Evolutionary conservation across 2,797 vertebrate species (phyloP).

Genomic region (Peromyscus aztecus): DNA sequence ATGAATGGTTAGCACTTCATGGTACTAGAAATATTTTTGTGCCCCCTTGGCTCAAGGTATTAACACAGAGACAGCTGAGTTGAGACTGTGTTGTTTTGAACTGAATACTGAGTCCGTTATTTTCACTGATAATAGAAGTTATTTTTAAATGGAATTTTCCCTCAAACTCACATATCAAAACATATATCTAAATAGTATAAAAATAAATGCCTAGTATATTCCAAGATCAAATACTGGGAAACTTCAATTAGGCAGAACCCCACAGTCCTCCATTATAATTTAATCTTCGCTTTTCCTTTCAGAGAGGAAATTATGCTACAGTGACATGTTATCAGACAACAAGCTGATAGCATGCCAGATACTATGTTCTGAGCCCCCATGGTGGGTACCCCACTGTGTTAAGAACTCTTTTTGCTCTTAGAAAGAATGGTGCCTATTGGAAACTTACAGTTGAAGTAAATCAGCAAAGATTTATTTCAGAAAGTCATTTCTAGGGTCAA

Average conservation of each 20-base stretch:
- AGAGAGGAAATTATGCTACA: slow-evolving; percentile 43
- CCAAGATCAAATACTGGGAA: slow-evolving; percentile 11
- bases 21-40: slow-evolving; percentile 6
- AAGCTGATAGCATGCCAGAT: not conserved
- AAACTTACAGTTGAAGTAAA: slow-evolving; percentile 24
- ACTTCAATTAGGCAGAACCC: slow-evolving; percentile 45
- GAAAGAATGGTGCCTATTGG: not conserved
- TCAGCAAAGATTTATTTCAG: slow-evolving; percentile 59
- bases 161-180: slow-evolving; percentile 52
- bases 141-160: not conserved
- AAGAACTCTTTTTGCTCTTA: slow-evolving; percentile 52
- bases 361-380: not conserved
- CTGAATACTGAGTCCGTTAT: not conserved
- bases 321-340: not conserved
- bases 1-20: not conserved
- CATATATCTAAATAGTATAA: not conserved
- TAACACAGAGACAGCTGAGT: slow-evolving; percentile 26
- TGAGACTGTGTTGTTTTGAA: slow-evolving; percentile 26
- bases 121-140: not conserved
- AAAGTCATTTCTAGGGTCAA: slow-evolving; percentile 56
- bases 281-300: slow-evolving; percentile 63
- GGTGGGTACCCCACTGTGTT: not conserved
- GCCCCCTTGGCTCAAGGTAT: not conserved
- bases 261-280: slow-evolving; percentile 35
- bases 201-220: not conserved